Percentiles rank a stretch among this genome's conserved stretches.
Conservation (phyloP, 2,797 vertebrate species). For the Rhincodon typus region DNA sequence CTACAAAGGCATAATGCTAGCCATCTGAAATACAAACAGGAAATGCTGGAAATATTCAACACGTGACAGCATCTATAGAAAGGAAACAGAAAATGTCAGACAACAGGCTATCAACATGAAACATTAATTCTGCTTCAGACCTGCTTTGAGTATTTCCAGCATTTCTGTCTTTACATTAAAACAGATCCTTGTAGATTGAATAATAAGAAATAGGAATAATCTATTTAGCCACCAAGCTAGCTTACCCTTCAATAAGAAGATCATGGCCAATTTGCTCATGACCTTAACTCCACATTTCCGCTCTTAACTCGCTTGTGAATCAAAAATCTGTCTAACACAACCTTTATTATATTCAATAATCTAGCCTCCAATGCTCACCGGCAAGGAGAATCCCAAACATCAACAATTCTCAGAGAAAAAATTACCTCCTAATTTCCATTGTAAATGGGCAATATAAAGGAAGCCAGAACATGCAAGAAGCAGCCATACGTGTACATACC, state of each 20-base stretch:
- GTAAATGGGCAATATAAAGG: too few species aligned
- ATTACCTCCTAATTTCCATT: not conserved
- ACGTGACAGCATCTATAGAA: too few species aligned
- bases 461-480: not conserved
- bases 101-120: not conserved
- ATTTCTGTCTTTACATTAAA: not conserved
- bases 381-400: not conserved
- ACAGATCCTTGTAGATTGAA: not conserved
- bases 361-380: not conserved
- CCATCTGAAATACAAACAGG: too few species aligned
- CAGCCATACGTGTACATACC: slow-evolving; percentile 57
- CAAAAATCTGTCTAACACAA: not conserved
- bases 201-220: too few species aligned
- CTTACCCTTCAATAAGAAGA: not conserved
- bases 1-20: too few species aligned
- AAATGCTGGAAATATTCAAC: too few species aligned
- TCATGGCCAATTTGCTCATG: not conserved
- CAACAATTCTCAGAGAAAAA: not conserved
- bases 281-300: not conserved
- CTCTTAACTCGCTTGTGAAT: not conserved
- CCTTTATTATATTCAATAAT: not conserved
- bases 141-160: not conserved
- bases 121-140: not conserved
- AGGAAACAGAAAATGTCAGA: not conserved
- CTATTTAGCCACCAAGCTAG: too few species aligned